phyloP scores from a whole-genome alignment of 2,113 vertebrate species.

The Tenrec ecaudatus region DNA sequence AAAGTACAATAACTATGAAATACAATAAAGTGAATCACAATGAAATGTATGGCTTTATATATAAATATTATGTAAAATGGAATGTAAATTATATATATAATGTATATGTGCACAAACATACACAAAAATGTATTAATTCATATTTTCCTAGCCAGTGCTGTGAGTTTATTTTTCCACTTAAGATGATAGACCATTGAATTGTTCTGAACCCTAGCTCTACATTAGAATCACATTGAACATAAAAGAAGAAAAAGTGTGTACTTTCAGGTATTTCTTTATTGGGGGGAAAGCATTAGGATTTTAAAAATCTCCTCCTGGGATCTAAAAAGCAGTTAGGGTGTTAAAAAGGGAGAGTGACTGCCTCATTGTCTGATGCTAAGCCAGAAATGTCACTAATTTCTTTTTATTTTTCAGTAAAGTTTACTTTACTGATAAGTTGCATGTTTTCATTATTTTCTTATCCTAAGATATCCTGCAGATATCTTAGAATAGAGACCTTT shows the following conservation, averaged over 20 bases:
- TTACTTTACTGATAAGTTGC: neutral
- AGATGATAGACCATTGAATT: neutral
- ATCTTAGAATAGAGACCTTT: neutral
- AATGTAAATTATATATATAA: neutral
- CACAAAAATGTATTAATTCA: neutral
- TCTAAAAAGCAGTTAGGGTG: too few relatives aligned
- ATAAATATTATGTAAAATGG: too few relatives aligned
- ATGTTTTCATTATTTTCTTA: neutral
- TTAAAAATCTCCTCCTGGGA: too few relatives aligned
- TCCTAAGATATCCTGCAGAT: neutral
- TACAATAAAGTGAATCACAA: too few relatives aligned
- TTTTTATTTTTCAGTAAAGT: neutral
- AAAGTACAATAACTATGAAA: too few relatives aligned
- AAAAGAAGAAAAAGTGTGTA: neutral
- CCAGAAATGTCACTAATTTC: too few relatives aligned
- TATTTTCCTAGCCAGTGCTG: too few relatives aligned
- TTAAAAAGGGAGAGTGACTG: too few relatives aligned
- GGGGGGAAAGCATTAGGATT: too few relatives aligned
- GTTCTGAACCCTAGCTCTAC: neutral
- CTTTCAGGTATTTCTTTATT: neutral
- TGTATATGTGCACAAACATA: neutral
- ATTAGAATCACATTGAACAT: neutral
- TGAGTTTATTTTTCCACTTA: neutral
- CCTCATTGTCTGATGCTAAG: too few relatives aligned
- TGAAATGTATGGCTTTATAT: too few relatives aligned